Conservation (phyloP, 2,888 invertebrate species). For the Ochropacha duplaris region DNA sequence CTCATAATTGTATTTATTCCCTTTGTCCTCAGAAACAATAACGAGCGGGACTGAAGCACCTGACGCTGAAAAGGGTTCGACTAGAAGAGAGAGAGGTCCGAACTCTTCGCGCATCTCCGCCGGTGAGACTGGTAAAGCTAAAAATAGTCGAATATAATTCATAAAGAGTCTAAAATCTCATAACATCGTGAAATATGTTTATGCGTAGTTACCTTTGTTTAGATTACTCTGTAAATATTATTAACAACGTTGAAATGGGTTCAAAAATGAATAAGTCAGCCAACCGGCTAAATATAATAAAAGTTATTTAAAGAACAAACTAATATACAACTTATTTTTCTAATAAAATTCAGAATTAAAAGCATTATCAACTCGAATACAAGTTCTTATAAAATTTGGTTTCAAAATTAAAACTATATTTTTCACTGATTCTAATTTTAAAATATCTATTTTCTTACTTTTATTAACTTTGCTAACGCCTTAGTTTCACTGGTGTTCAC, state of each 20-base stretch:
- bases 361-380: too few relatives aligned
- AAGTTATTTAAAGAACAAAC: too few relatives aligned
- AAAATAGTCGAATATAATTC: neutral
- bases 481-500: too few relatives aligned
- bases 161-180: neutral
- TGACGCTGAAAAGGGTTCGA: conserved; percentile 34
- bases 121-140: conserved; percentile 75
- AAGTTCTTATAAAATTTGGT: too few relatives aligned
- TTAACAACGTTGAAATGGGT: neutral
- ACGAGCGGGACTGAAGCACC: conserved; percentile 45
- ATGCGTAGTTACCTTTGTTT: neutral
- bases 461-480: neutral
- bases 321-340: too few relatives aligned
- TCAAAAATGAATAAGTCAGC: neutral
- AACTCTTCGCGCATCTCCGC: conserved; percentile 68
- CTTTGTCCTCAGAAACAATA: conserved; percentile 42
- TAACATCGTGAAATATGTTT: neutral
- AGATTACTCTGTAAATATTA: neutral
- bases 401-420: neutral
- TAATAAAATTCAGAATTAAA: neutral
- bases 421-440: neutral
- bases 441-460: neutral
- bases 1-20: neutral
- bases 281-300: too few relatives aligned
- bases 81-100: conserved; percentile 31